Conservation (phyloP, 2,888 invertebrate genomes). For the Dryococelus australis region DNA sequence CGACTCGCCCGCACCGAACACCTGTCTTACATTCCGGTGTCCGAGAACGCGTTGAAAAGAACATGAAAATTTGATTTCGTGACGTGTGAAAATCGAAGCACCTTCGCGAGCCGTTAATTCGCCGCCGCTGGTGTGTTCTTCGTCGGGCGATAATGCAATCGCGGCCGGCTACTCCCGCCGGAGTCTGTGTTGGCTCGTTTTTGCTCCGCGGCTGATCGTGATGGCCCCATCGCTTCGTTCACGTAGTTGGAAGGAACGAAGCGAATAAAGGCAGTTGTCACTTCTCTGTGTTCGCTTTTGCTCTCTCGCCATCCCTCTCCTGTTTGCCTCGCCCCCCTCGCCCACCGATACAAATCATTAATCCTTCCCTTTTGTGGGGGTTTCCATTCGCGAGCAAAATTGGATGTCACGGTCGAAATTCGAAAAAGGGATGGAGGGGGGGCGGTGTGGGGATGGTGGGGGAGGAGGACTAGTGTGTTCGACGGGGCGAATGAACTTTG, state of each 20-base stretch:
- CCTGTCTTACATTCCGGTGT: background rate
- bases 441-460: too few species aligned
- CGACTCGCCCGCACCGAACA: background rate
- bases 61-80: background rate
- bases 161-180: background rate
- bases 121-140: too few species aligned
- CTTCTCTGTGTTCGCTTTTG: constrained; percentile 7
- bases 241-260: constrained; percentile 4
- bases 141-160: background rate
- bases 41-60: background rate
- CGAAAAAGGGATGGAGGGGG: background rate
- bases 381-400: constrained; percentile 16
- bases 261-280: constrained; percentile 16
- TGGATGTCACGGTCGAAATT: constrained; percentile 16
- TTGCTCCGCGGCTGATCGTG: background rate
- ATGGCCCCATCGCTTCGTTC: background rate
- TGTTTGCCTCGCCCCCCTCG: background rate
- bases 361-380: constrained; percentile 2
- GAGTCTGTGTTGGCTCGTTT: background rate
- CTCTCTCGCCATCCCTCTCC: background rate
- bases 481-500: background rate
- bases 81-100: background rate
- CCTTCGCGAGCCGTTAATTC: background rate
- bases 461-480: background rate
- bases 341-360: constrained; percentile 10